Evolutionary conservation across 37 sponge, comb jelly and placozoan species (phyloP), one percentile per base, ranked within the genome.

Genomic region (Chondrilla cf. caribensis): DNA sequence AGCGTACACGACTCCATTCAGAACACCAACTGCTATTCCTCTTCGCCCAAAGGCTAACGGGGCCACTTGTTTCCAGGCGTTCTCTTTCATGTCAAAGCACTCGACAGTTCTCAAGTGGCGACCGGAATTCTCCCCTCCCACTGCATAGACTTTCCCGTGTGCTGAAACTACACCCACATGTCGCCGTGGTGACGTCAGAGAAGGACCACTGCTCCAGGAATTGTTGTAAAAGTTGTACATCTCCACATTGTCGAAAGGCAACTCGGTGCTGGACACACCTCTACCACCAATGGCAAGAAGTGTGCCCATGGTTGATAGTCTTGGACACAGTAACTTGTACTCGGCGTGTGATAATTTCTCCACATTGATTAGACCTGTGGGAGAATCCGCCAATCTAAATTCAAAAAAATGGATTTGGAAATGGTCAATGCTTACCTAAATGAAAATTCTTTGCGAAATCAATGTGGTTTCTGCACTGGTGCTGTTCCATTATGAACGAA

Each of bases 271-370:
- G 2, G 89, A 81, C 25, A 91, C 87, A 5, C 96, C 98, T 3
- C 94, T 84, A 40, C 98, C 98, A 47, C 98, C 96, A 31, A 96
- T 86, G 28, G 96, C 96, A 82, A 89, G 93, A 32, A 96, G 82
- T 18, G 82, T 32, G 3, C 96, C 96, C 51, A 86, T 89, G n/a
- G 96, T 90, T 1, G 94, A 90, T 82, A 86, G 87, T 11, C 96
- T 58, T 0, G 94, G 96, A 26, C 88, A 86, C n/a, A 86, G 86
- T 18, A 78, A 67, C 11, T 60, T 33, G 3, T 39, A 15, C 55
- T 78, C 42, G 14, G 44, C 38, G 35, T 70, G 85, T 58, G 82
- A 67, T 58, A 83, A 83, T 43, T 85, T 55, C 15, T 62, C 64
- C 6, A 62, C 7, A 6, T 6, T 62, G 64, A 62, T 6, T 9